Evolutionary conservation across 2,113 vertebrate species (phyloP), one percentile per base, ranked within the genome.

Genomic region (Nematolebias whitei): DNA sequence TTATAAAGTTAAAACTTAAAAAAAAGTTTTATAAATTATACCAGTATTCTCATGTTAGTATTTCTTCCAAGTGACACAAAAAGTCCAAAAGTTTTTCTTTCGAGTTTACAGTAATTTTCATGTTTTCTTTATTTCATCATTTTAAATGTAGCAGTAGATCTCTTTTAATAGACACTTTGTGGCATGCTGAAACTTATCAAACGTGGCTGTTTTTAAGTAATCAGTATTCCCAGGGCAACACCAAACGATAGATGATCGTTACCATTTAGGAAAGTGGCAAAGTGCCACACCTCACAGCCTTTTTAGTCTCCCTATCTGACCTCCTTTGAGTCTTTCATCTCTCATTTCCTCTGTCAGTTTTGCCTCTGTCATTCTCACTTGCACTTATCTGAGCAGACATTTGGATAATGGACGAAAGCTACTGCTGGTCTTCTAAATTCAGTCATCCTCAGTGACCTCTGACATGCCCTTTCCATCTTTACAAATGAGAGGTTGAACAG

Each of bases 401-500:
- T 82, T 75, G 73, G 87, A 92, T 92, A 93, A 91, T 88, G 80
- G 85, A 85, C 76, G 74, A 82, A 55, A 83, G 66, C 87, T 88
- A 84, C 87, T 70, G 66, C 81, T 66, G 79, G 85, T 88, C 76
- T 85, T 88, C 90, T 91, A 91, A 89, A 92, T 90, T 83, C 89
- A 85, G 88, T 89, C 88, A 87, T 85, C 88, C 88, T 82, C 3
- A 71, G 69, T 78, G 89, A 92, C 91, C 92, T 68, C 63, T 91
- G 91, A 91, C 89, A 88, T 57, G 76, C 51, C 80, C 87, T 90
- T 86, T 89, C 86, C 89, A 91, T 92, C 91, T 92, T 91, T 90
- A 91, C 89, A 91, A 89, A 89, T 84, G 76, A 87, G 86, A 83
- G 86, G 81, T 85, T 87, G 80, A 64, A 63, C 62, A 92, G 92